A percentile compares a stretch with the other conserved stretches of the same genome.
Evolutionary conservation across 2,888 invertebrate species (phyloP).

Genomic region (Melieria crassipennis): DNA sequence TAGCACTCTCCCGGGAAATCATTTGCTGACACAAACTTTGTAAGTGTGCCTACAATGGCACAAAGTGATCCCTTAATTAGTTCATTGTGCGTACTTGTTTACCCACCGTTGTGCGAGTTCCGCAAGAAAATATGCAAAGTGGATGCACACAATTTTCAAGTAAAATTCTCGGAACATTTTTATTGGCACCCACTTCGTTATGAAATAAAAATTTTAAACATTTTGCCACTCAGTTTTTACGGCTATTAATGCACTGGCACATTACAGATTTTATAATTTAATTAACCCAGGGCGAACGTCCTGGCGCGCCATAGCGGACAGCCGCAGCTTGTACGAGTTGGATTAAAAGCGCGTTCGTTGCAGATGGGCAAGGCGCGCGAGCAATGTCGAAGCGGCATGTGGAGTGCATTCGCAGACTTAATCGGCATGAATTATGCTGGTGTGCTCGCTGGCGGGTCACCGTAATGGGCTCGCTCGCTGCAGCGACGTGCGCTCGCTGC

Average conservation of each 20-base stretch:
- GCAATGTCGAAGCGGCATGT: slow-evolving; percentile 19
- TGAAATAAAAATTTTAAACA: slow-evolving; percentile 13
- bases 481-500: not conserved
- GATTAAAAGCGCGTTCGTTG: slow-evolving; percentile 28
- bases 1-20: slow-evolving; percentile 30
- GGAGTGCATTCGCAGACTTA: slow-evolving; percentile 50
- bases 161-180: not conserved
- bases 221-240: slow-evolving; percentile 23
- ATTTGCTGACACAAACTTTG: slow-evolving; percentile 26
- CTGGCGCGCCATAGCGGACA: not conserved
- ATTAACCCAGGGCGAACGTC: slow-evolving; percentile 28
- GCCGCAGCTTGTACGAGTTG: slow-evolving; percentile 7
- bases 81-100: slow-evolving; percentile 26
- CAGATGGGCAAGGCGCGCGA: slow-evolving; percentile 22
- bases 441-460: not conserved
- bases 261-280: slow-evolving; percentile 34
- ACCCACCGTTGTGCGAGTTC: not conserved
- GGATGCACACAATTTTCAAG: too few relatives aligned
- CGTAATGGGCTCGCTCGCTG: not conserved
- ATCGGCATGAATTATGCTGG: slow-evolving; percentile 57
- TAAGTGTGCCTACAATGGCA: slow-evolving; percentile 22
- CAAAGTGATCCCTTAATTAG: slow-evolving; percentile 28
- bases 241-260: slow-evolving; percentile 16
- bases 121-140: too few relatives aligned
- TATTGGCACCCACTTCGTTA: not conserved